Evolutionary conservation across 2,113 vertebrate species (phyloP), one percentile per base, ranked within the genome.

Genomic region (Thalassarche chlororhynchos): DNA sequence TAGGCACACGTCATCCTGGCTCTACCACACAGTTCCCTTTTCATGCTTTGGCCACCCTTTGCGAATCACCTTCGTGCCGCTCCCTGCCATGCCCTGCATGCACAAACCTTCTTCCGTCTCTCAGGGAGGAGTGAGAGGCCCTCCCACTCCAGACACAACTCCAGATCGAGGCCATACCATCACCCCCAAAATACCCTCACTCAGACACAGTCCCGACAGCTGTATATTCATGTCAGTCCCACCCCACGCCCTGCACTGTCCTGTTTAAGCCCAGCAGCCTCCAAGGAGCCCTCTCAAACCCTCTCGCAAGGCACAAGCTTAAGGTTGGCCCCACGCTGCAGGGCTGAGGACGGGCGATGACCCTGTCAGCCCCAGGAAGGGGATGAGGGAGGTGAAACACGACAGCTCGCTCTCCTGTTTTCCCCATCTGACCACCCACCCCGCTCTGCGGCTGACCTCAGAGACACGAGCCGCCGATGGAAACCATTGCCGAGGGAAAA

Each of bases 21-120:
- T 92, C 49, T 61, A 36, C 90, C 72, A 91, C 93, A 97, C 90
- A 92, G 91, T 26, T 96, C 81, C 38, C 86, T 94, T 97, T 96
- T 97, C 80, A 95, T 93, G 82, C 62, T 54, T 69, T 44, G 68
- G 57, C 75, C 57, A 66, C 64, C 49, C 77, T 78, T 94, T 87
- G 52, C 9, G 14, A 93, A 81, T 49, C 78, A 46, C 61, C 65
- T 87, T 87, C 18, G 1, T 87, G 83, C 42, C 66, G 93, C 68
- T 81, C 77, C 34, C 32, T 95, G 65, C 64, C 69, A 58, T 88
- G 62, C 20, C 36, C 26, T 55, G 47, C 36, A 10, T 10, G 61
- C 62, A 78, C n/a, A 92, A 51, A 77, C 26, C 38, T 60, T 79
- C 61, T 61, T 93, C 90, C 36, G 0, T n/a, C 29, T 72, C 60